phyloP scores from a whole-genome alignment of 2,113 vertebrate species.

The Cynoglossus semilaevis region DNA sequence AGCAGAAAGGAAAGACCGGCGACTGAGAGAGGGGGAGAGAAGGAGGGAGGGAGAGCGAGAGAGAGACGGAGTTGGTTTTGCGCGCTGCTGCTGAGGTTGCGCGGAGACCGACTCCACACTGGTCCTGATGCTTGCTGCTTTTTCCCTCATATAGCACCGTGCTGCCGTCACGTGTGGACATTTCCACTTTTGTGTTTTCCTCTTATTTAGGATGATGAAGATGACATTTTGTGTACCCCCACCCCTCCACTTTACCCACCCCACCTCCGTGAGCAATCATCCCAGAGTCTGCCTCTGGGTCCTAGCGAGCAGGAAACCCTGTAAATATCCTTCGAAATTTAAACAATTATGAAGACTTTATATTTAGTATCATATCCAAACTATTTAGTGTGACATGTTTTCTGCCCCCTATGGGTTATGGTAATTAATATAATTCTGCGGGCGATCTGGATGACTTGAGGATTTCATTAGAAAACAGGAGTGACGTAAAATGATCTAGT shows the following conservation, averaged over 20 bases:
- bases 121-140: slow-evolving; percentile 79
- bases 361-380: neutral
- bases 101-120: slow-evolving; percentile 60
- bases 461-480: slow-evolving; percentile 5
- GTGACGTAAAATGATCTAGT: neutral
- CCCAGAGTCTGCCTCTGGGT: slow-evolving; percentile 63
- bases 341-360: slow-evolving; percentile 1
- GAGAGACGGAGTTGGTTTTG: slow-evolving; percentile 42
- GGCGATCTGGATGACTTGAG: too few species aligned
- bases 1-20: slow-evolving; percentile 34
- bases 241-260: neutral
- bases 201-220: slow-evolving; percentile 67
- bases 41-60: too few species aligned
- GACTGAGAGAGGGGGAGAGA: slow-evolving; percentile 1
- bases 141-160: slow-evolving; percentile 73
- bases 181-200: slow-evolving; percentile 55
- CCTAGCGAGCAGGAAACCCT: slow-evolving; percentile 60
- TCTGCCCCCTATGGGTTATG: too few species aligned
- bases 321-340: slow-evolving; percentile 13
- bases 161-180: slow-evolving; percentile 77
- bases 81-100: slow-evolving; percentile 57
- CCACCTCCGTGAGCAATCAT: slow-evolving; percentile 9
- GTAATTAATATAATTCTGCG: too few species aligned
- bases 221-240: slow-evolving; percentile 59
- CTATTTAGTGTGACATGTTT: too few species aligned